phyloP scores from a whole-genome alignment of 2,888 invertebrate species.

The Drosophila imparisetae region DNA sequence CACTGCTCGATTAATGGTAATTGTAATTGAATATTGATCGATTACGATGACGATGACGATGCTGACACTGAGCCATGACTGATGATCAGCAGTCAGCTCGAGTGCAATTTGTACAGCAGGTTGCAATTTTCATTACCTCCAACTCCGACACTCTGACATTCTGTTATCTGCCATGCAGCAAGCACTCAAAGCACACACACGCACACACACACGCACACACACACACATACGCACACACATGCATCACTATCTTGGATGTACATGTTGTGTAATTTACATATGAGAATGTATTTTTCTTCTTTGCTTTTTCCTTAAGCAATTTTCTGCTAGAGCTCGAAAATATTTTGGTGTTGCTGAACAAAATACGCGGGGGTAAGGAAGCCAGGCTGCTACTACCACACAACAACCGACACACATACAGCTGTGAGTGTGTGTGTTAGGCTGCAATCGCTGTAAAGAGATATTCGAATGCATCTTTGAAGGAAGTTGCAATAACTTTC shows the following conservation, averaged over 20 bases:
- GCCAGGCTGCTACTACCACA: neutral
- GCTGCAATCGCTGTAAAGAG: neutral
- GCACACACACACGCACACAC: constrained; percentile 13
- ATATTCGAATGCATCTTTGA: neutral
- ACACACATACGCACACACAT: constrained; percentile 9
- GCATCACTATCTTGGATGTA: constrained; percentile 12
- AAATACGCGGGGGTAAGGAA: constrained; percentile 18
- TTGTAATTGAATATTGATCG: constrained; percentile 72
- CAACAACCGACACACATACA: neutral
- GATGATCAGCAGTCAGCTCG: constrained; percentile 41
- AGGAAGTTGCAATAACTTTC: neutral
- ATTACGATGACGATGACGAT: constrained; percentile 39
- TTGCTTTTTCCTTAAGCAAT: constrained; percentile 26
- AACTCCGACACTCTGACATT: constrained; percentile 14
- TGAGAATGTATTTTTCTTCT: constrained; percentile 46
- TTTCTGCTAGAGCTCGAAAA: constrained; percentile 56
- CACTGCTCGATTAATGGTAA: constrained; percentile 48
- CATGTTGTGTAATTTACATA: constrained; percentile 57
- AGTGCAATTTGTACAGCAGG: constrained; percentile 18
- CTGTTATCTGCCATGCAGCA: constrained; percentile 33
- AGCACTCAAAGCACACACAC: constrained; percentile 40
- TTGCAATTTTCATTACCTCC: constrained; percentile 47
- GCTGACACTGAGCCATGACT: constrained; percentile 63
- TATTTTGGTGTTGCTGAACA: constrained; percentile 57
- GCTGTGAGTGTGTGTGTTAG: constrained; percentile 14